Evolutionary conservation across 2,113 vertebrate genomes (phyloP).

Genomic region (Illadopsis cleaveri): DNA sequence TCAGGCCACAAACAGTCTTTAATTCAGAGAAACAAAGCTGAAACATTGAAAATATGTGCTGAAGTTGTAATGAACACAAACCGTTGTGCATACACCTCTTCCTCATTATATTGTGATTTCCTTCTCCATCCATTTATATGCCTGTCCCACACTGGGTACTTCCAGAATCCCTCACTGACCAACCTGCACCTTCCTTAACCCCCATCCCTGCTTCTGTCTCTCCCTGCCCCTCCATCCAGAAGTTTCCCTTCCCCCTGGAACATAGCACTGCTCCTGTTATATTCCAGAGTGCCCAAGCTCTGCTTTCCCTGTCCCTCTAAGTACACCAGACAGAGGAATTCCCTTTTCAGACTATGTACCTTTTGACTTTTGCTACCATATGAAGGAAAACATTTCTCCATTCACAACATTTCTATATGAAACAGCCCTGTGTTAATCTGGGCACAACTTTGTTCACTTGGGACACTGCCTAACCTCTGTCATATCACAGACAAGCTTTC

Average conservation of each 20-base stretch:
- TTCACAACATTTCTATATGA: background rate
- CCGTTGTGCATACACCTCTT: background rate
- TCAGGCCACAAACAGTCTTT: background rate
- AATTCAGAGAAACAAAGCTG: background rate
- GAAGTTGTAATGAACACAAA: background rate
- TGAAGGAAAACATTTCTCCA: background rate
- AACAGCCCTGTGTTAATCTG: background rate
- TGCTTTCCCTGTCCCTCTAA: background rate
- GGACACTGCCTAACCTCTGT: background rate
- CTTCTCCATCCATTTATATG: background rate
- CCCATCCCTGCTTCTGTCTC: background rate
- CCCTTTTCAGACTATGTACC: background rate
- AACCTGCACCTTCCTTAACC: background rate
- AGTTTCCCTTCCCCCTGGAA: background rate
- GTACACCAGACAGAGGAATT: background rate
- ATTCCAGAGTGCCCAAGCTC: background rate
- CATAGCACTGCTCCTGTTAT: background rate
- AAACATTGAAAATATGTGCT: background rate
- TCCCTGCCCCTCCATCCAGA: background rate
- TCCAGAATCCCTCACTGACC: background rate
- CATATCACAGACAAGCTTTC: background rate
- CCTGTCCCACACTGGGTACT: background rate
- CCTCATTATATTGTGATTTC: background rate
- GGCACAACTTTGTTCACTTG: background rate
- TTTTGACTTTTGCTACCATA: background rate